These are phyloP conservation scores for Caenorhabditis inopinata DNA, from an alignment of 1,140 invertebrate species.

Conservation along the genomic window DNA sequence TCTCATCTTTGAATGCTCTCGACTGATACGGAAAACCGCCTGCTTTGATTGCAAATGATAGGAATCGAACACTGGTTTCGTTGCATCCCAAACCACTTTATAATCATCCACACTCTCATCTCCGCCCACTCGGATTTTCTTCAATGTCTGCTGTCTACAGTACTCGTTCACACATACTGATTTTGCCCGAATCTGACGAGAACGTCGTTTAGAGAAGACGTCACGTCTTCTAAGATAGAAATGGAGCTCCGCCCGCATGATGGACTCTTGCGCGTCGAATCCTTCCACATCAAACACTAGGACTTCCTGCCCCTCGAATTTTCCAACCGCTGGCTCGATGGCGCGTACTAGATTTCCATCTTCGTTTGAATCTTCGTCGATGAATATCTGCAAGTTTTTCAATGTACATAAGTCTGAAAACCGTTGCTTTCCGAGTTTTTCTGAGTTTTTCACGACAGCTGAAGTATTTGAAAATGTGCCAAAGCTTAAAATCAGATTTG, in stretches of 20 bases:
- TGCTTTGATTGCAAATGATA: constrained; percentile 28
- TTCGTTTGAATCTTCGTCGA: constrained; percentile 29
- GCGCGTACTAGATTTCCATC: constrained; percentile 22
- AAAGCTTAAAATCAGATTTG: too few species aligned
- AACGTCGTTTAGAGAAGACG: background rate
- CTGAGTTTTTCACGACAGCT: too few species aligned
- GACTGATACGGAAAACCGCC: constrained; percentile 26
- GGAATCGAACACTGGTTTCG: constrained; percentile 28
- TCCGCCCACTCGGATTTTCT: background rate
- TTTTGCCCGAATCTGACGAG: constrained; percentile 3
- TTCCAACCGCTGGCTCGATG: constrained; percentile 36
- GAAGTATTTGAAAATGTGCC: too few species aligned
- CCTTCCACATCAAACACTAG: constrained; percentile 27
- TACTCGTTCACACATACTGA: constrained; percentile 33
- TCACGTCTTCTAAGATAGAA: constrained; percentile 28
- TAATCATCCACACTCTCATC: background rate
- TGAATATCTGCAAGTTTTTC: background rate
- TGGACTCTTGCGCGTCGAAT: constrained; percentile 12
- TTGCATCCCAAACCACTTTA: constrained; percentile 34
- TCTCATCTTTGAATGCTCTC: constrained; percentile 38
- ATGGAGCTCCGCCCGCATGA: constrained; percentile 35
- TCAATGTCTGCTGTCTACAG: constrained; percentile 17
- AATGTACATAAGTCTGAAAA: too few species aligned
- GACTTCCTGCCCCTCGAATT: constrained; percentile 35
- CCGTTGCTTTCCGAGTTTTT: too few species aligned